Evolutionary conservation across 2,888 invertebrate genomes (phyloP), one percentile per base, ranked within the genome.

Genomic region (Subacronicta megacephala): DNA sequence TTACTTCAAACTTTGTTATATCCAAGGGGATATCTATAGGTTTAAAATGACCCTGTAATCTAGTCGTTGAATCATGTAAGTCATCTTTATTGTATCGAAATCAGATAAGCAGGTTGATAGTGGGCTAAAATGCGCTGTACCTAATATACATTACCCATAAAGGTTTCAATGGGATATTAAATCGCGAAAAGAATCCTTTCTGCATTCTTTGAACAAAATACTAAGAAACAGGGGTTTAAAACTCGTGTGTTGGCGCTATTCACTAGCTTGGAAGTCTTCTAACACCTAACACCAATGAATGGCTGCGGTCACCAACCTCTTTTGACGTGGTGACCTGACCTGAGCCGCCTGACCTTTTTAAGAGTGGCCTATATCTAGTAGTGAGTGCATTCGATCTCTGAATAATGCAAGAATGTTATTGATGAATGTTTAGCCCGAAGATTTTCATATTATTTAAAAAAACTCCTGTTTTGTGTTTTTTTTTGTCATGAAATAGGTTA

Each of bases 401-500:
- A n/a, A 31, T n/a, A 26, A 26, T 26, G 10, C 10, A 26, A 3
- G 10, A 26, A 26, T 26, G 10, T 26, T 26, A 10, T 26, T 26
- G 2, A 7, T 12, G 12, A 29, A 12, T 12, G 29, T 17, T 62
- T 35, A 6, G 29, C 10, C 26, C 35, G 35, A 26, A 35, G 18
- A n/a, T 31, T 31, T 42, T 33, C 26, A 65, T 40, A 16, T 59
- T 10, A 35, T 26, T 45, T 7, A 42, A 36, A 45, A 40, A 17
- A n/a, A n/a, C n/a, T 38, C 33, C 17, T 7, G 33, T 9, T 40
- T 29, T 44, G 50, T 65, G 46, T 45, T 49, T 33, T 20, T 38
- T 43, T 51, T 37, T 23, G 58, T 58, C 43, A 70, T 58, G 3
- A 26, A 45, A 50, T 44, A 16, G 38, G 0, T 35, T 29, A 35